Percentiles rank a stretch among this genome's conserved stretches.
phyloP scores from a whole-genome alignment of 2,888 invertebrate species.

The Rhamphomyia laevipes region DNA sequence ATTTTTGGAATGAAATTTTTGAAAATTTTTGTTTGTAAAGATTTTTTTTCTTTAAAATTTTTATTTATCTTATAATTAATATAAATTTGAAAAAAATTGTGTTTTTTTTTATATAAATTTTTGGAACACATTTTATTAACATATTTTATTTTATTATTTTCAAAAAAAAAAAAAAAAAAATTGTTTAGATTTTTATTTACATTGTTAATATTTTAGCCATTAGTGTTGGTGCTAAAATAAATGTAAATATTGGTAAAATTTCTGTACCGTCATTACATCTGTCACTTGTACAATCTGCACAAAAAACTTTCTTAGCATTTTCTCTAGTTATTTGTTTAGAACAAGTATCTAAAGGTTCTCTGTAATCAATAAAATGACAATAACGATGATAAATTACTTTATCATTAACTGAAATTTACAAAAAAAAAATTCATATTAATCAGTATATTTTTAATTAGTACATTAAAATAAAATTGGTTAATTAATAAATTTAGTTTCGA shows the following conservation, averaged over 20 bases:
- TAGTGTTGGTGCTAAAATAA: slow-evolving; percentile 13
- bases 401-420: slow-evolving; percentile 21
- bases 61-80: too few species aligned
- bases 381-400: slow-evolving; percentile 29
- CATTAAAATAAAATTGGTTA: too few species aligned
- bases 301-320: slow-evolving; percentile 27
- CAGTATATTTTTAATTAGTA: neutral
- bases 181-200: neutral
- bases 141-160: too few species aligned
- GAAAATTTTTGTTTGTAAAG: too few species aligned
- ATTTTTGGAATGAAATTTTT: too few species aligned
- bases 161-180: too few species aligned
- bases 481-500: neutral
- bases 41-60: too few species aligned
- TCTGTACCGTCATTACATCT: slow-evolving; percentile 25
- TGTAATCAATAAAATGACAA: slow-evolving; percentile 34
- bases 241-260: slow-evolving; percentile 15
- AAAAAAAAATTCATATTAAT: neutral
- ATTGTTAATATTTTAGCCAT: neutral
- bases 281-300: slow-evolving; percentile 28
- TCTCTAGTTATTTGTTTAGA: slow-evolving; percentile 25
- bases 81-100: too few species aligned
- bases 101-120: too few species aligned
- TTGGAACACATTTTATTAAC: too few species aligned
- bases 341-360: slow-evolving; percentile 28